Evolutionary conservation across 2,113 vertebrate species (phyloP), one percentile per base, ranked within the genome.

Genomic region (Megaceryle maxima): DNA sequence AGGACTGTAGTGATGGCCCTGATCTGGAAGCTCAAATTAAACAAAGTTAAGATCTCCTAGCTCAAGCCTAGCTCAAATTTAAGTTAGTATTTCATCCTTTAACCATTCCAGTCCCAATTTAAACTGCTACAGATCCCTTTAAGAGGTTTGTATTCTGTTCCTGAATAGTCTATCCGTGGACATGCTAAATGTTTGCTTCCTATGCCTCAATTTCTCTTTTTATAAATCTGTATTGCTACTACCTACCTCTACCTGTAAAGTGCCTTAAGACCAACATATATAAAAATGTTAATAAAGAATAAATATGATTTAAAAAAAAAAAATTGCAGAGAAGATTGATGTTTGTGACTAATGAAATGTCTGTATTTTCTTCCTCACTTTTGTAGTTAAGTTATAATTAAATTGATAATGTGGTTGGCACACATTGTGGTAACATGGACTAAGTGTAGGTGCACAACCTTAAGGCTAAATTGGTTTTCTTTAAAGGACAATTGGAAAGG

Each of bases 1-100:
- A 35, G n/a, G 31, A 74, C 25, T 93, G 3, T 56, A 77, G 79
- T 8, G 43, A 75, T 22, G 26, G 60, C 55, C 59, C 39, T 92
- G 64, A 85, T 50, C 25, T 62, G 56, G n/a, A 91, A 82, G 53
- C 3, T 35, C 51, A 95, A 72, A 95, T 93, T 73, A 93, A 96
- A 60, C 13, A 8, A 51, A 51, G 24, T 37, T 94, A 64, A 86
- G 51, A 44, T 13, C 16, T 57, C 37, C 53, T 41, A 35, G 20
- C 33, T 62, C 31, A 85, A 85, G 8, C 24, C 57, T 10, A 31
- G 35, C 24, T 60, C 13, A 50, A 83, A 83, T 83, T 74, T 74
- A 60, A 78, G 22, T 31, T 60, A 13, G 1, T 59, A 31, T 56
- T 86, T 69, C 33, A 11, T 57, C 29, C 6, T 68, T 89, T 78